Percentiles rank a stretch among this genome's conserved stretches.
These are phyloP conservation scores for Amphipyra berbera DNA, from an alignment of 2,888 invertebrate species.

Conservation along the genomic window DNA sequence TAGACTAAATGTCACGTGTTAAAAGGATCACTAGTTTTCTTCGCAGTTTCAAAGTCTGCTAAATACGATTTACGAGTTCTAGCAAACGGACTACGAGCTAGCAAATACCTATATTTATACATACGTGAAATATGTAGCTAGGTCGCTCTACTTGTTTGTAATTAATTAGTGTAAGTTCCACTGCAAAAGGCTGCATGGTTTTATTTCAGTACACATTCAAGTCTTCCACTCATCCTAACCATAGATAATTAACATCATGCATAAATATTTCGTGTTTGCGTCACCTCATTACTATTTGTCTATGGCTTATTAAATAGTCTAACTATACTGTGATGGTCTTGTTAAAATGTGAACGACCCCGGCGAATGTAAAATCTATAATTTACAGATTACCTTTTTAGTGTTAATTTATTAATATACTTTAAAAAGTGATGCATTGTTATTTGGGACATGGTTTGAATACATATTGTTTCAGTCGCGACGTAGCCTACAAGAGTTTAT, in stretches of 20 bases:
- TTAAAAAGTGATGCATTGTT: conserved; percentile 71
- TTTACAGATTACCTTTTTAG: conserved; percentile 71
- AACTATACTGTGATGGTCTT: conserved; percentile 10
- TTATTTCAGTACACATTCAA: conserved; percentile 38
- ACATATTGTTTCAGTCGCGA: conserved; percentile 54
- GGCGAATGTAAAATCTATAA: conserved; percentile 53
- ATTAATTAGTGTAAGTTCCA: conserved; percentile 46
- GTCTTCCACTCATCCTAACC: conserved; percentile 29
- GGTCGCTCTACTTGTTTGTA: conserved; percentile 35
- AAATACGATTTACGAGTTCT: conserved; percentile 8
- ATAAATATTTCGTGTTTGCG: conserved; percentile 32
- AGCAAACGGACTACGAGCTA: conserved; percentile 1
- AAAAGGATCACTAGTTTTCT: conserved; percentile 8
- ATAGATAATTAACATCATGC: conserved; percentile 44
- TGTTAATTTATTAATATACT: conserved; percentile 68
- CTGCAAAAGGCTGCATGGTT: conserved; percentile 37
- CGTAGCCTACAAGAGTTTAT: conserved; percentile 58
- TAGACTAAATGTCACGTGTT: conserved; percentile 19
- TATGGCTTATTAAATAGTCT: conserved; percentile 40
- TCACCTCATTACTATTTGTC: conserved; percentile 49
- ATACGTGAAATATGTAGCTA: conserved; percentile 23
- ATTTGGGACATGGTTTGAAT: conserved; percentile 65
- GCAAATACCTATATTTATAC: conserved; percentile 22
- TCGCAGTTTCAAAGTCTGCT: conserved; percentile 3
- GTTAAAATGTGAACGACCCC: conserved; percentile 60